A percentile compares a stretch with the other conserved stretches of the same genome.
Conservation (phyloP, 2,888 invertebrate genomes). For the Elgonia sp. region DNA sequence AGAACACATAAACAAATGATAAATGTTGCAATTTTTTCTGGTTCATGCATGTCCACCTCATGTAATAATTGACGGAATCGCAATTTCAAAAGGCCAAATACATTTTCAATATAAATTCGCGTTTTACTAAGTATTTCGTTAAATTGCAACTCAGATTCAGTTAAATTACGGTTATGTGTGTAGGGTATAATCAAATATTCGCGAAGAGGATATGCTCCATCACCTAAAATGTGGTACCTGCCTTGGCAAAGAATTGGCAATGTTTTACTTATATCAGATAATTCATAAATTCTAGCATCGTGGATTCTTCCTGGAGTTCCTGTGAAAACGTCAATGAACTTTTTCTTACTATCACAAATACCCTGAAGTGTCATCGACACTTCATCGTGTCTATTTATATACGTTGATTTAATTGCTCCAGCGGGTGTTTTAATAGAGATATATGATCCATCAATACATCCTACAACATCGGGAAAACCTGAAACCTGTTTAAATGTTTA, state of each 20-base stretch:
- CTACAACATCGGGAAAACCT: slow-evolving; percentile 24
- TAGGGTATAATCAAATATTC: slow-evolving; percentile 4
- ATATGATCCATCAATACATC: background rate
- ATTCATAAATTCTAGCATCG: slow-evolving; percentile 31
- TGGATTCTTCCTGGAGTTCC: slow-evolving; percentile 27
- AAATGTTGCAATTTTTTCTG: slow-evolving; percentile 13
- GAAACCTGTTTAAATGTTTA: background rate
- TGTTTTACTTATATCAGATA: slow-evolving; percentile 1
- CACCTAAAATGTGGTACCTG: slow-evolving; percentile 17
- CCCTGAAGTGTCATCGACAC: slow-evolving; percentile 25
- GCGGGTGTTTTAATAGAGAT: background rate
- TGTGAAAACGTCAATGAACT: slow-evolving; percentile 39
- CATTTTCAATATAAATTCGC: slow-evolving; percentile 12
- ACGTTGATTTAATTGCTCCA: background rate
- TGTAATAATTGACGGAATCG: slow-evolving; percentile 8
- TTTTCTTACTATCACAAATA: slow-evolving; percentile 4
- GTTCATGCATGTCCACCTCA: background rate
- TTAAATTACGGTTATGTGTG: background rate
- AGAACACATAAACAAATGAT: slow-evolving; percentile 19
- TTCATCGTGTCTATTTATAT: slow-evolving; percentile 17
- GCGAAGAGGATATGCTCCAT: slow-evolving; percentile 26
- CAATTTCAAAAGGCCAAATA: slow-evolving; percentile 17
- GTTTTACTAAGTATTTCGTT: background rate
- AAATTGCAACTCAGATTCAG: background rate
- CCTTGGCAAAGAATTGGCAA: slow-evolving; percentile 3